phyloP scores from a whole-genome alignment of 2,113 vertebrate genomes.

The Erpornis zantholeuca region DNA sequence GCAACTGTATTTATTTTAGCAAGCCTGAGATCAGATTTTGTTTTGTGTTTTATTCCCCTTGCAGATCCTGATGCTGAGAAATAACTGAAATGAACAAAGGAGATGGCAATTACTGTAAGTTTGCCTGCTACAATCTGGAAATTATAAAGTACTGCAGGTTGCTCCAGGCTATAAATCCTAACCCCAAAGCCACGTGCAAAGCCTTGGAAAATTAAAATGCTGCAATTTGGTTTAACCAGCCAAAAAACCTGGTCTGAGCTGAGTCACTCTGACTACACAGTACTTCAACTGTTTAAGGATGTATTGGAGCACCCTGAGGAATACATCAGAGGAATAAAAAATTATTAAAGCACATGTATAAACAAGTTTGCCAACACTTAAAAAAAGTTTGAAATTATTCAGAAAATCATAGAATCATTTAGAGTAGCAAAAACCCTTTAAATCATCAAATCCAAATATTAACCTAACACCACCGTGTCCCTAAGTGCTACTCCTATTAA shows the following conservation, averaged over 20 bases:
- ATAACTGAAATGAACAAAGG: neutral
- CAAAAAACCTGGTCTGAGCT: neutral
- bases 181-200: slow-evolving; percentile 6
- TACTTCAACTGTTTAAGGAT: neutral
- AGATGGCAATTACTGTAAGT: neutral
- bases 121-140: neutral
- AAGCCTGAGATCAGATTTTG: neutral
- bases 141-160: neutral
- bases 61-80: neutral
- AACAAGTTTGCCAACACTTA: neutral
- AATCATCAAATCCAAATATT: neutral
- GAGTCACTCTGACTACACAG: neutral
- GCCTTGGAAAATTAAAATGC: slow-evolving; percentile 28
- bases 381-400: neutral
- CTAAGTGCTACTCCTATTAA: neutral
- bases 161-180: neutral
- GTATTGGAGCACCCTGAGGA: neutral
- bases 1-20: neutral
- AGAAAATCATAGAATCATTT: neutral
- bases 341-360: neutral
- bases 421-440: neutral
- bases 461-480: neutral
- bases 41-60: neutral
- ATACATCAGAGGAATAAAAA: neutral
- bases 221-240: neutral